Evolutionary conservation across 1,140 invertebrate species (phyloP).

Genomic region (Hycleus cichorii): DNA sequence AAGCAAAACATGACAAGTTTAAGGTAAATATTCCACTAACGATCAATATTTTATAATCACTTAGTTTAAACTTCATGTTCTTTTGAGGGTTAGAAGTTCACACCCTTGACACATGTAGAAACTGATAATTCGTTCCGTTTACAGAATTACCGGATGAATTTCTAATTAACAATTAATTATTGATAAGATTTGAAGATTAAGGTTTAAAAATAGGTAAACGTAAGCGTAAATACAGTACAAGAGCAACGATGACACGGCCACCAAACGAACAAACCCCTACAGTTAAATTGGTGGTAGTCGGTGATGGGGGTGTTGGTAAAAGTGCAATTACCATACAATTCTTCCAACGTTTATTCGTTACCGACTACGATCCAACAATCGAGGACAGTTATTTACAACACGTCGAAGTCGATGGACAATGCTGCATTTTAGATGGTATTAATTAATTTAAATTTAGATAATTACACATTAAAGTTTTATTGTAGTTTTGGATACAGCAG

Average conservation of each 20-base stretch:
- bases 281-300: constrained; percentile 85
- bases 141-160: too few relatives aligned
- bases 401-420: constrained; percentile 84
- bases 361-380: constrained; percentile 86
- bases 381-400: constrained; percentile 89
- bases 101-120: too few relatives aligned
- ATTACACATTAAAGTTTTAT: constrained; percentile 15
- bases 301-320: constrained; percentile 84
- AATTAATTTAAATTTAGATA: background rate
- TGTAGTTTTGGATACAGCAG: constrained; percentile 83
- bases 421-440: constrained; percentile 86
- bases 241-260: constrained; percentile 48
- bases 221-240: constrained; percentile 1
- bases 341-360: constrained; percentile 81
- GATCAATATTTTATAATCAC: too few relatives aligned
- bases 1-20: too few relatives aligned
- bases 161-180: too few relatives aligned
- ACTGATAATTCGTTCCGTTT: too few relatives aligned
- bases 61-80: too few relatives aligned
- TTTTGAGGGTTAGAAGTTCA: too few relatives aligned
- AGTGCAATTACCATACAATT: constrained; percentile 87
- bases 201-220: constrained; percentile 6
- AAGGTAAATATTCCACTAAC: too few relatives aligned
- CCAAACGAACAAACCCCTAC: constrained; percentile 76
- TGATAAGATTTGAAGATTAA: too few relatives aligned